These are phyloP conservation scores for Endotricha flammealis DNA, from an alignment of 2,888 invertebrate species.

Conservation along the genomic window DNA sequence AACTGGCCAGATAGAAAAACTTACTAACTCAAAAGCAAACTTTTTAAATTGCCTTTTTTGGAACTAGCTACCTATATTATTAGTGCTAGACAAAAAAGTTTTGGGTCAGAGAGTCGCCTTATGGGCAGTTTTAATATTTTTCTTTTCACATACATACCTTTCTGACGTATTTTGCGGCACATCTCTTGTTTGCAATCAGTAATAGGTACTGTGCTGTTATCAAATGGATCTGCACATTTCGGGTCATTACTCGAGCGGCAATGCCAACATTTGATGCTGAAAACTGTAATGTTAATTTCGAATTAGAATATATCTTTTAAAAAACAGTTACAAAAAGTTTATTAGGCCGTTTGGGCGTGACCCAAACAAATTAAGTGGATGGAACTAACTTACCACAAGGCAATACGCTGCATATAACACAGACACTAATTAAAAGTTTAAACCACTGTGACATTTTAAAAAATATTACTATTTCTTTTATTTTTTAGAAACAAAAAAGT, in stretches of 20 bases:
- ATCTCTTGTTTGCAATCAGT: slow-evolving; percentile 88
- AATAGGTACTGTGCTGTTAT: slow-evolving; percentile 91
- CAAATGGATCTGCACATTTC: slow-evolving; percentile 94
- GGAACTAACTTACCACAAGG: slow-evolving; percentile 31
- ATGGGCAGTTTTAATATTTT: too few species aligned
- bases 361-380: slow-evolving; percentile 22
- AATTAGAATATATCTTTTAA: slow-evolving; percentile 13
- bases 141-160: slow-evolving; percentile 82
- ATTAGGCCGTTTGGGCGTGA: slow-evolving; percentile 46
- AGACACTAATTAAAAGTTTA: slow-evolving; percentile 22
- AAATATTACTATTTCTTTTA: not conserved
- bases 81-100: not conserved
- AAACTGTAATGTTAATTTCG: slow-evolving; percentile 59
- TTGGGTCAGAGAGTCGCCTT: too few species aligned
- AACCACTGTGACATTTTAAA: slow-evolving; percentile 13
- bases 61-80: too few species aligned
- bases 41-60: too few species aligned
- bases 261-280: slow-evolving; percentile 91
- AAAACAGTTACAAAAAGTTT: too few species aligned
- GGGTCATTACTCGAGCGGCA: slow-evolving; percentile 93
- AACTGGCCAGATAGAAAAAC: too few species aligned
- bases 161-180: slow-evolving; percentile 95
- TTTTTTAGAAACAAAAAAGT: too few species aligned
- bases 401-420: slow-evolving; percentile 25
- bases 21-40: too few species aligned